Evolutionary conservation across 2,888 invertebrate genomes (phyloP).

Genomic region (Acheta domesticus): DNA sequence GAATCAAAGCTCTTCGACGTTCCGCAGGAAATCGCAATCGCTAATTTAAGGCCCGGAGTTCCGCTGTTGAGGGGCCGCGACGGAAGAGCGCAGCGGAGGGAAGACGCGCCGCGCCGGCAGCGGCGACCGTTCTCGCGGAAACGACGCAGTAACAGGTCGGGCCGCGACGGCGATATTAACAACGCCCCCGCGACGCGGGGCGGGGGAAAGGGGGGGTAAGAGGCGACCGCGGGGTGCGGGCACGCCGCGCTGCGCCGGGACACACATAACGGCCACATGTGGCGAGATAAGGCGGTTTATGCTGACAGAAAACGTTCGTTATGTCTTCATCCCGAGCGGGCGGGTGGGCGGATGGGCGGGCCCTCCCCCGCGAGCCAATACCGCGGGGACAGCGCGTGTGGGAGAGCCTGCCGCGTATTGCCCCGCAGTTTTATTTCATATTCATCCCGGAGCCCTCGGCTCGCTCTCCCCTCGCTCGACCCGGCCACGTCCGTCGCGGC

Average conservation of each 20-base stretch:
- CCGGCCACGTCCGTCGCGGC: not conserved
- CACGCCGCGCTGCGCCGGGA: not conserved
- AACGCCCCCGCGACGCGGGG: no score
- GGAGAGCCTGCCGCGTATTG: constrained; percentile 1
- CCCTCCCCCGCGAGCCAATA: no score
- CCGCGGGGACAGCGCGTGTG: not conserved
- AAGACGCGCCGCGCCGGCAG: constrained; percentile 2
- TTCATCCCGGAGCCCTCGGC: not conserved
- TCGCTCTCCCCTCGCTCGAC: not conserved
- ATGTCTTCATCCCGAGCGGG: not conserved
- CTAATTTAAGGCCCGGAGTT: not conserved
- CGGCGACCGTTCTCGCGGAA: no score
- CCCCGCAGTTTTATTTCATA: constrained; percentile 18
- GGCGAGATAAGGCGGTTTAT: constrained; percentile 18
- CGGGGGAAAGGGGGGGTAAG: no score
- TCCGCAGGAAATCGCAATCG: not conserved
- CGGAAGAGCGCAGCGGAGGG: not conserved
- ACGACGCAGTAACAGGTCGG: no score
- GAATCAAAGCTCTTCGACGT: not conserved
- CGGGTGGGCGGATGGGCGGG: not conserved
- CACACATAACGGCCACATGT: constrained; percentile 18
- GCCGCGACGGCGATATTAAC: no score
- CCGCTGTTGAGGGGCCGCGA: not conserved
- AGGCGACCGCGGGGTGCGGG: no score
- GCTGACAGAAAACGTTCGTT: constrained; percentile 18